Evolutionary conservation across 2,113 vertebrate genomes (phyloP), one percentile per base, ranked within the genome.

Genomic region (Melanerpes aurifrons): DNA sequence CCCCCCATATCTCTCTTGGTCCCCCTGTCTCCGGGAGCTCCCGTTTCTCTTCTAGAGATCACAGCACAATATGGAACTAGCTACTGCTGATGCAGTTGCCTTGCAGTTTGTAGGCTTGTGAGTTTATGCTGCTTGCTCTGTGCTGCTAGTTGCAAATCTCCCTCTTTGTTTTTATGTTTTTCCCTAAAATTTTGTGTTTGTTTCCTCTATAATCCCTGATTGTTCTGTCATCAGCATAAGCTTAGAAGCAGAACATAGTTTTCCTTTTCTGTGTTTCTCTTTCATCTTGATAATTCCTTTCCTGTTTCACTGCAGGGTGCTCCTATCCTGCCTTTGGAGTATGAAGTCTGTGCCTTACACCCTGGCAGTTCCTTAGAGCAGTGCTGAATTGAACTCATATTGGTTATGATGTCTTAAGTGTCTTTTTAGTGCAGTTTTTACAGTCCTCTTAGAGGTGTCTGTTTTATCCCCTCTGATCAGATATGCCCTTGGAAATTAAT

Each of bases 321-420:
- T 74, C 7, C 19, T 15, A 3, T 57, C 13, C 22, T 0, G 0
- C 47, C 64, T 88, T 25, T 2, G 1, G 37, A 58, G 8, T 37
- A 29, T 64, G 18, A 21, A 10, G 8, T 61, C 40, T 89, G 17
- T 14, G 20, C 47, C 73, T 73, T 82, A 48, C 12, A 45, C 19
- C 12, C 24, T 81, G 14, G 10, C 9, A 9, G 12, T 63, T 85
- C n/a, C 26, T 48, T 56, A 18, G 29, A 22, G 6, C 37, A 32
- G 19, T 40, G 74, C 24, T 73, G 75, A 74, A 64, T 15, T 56
- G 54, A 73, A 20, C 22, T 67, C 18, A 19, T 45, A 2, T 54
- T 70, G 18, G 2, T 69, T 82, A 32, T 72, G 45, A 78, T 50
- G 29, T n/a, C 24, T 67, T 14, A 48, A 48, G 15, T 73, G 62